Conservation (phyloP, 2,888 invertebrate species). For the Acleris cristana region DNA sequence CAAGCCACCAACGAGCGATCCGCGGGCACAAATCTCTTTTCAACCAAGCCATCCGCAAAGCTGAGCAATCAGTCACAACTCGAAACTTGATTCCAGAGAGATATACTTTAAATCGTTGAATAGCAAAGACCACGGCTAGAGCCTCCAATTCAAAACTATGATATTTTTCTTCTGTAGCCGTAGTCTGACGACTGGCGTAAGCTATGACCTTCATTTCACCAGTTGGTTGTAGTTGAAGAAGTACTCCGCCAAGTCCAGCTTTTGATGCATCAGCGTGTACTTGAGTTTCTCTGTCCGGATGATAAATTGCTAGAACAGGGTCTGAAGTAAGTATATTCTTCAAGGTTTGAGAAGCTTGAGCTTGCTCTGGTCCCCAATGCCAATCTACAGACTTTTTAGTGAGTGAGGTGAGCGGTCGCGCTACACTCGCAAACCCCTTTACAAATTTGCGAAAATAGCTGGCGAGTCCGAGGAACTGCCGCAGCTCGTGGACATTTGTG, state of each 20-base stretch:
- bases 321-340: conserved; percentile 7
- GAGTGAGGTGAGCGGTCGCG: conserved; percentile 33
- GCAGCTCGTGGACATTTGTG: conserved; percentile 36
- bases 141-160: conserved; percentile 38
- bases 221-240: conserved; percentile 32
- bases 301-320: conserved; percentile 22
- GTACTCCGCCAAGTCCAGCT: conserved; percentile 28
- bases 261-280: conserved; percentile 35
- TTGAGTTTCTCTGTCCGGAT: conserved; percentile 22
- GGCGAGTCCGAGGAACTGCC: conserved; percentile 40
- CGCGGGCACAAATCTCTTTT: no score
- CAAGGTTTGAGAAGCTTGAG: conserved; percentile 6
- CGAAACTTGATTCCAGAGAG: conserved; percentile 20
- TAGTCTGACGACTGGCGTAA: conserved; percentile 38
- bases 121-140: conserved; percentile 18
- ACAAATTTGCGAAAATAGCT: conserved; percentile 39
- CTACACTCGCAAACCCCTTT: conserved; percentile 36
- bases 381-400: conserved; percentile 33
- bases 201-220: conserved; percentile 30
- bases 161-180: conserved; percentile 20
- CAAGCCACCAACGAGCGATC: conserved; percentile 15
- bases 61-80: conserved; percentile 29
- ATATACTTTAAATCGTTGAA: conserved; percentile 22
- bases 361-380: conserved; percentile 28
- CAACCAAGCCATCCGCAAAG: conserved; percentile 17